Base-by-base conservation (phyloP, 2,888 invertebrate genomes). In the Heliconius erato region DNA sequence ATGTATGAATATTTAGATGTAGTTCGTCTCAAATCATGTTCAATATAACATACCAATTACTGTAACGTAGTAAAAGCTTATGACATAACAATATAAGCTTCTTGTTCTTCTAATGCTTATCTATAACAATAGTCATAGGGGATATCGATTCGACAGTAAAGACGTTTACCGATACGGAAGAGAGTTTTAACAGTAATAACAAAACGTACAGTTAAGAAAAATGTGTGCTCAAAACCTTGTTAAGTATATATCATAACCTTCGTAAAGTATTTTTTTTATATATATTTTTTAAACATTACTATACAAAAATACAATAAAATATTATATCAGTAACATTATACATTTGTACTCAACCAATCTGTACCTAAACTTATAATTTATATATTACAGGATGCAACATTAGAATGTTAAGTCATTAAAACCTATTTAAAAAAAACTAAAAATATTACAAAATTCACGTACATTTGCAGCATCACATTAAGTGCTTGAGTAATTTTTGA, bases 401-500 rank as follows among this genome's bases (percentile, higher is more conserved):
- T 23, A 54, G 54, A 54, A 54, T 54, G 54, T 54, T 23, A 2
- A 54, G 23, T 54, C 63, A 63, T n/a, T n/a, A 63, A 63, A n/a
- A n/a, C 23, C 3, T 12, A 63, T n/a, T 63, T 59, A 16, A n/a
- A 63, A n/a, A 67, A 14, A 16, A 7, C 7, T 6, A 44, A 71
- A 71, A 72, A 49, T 26, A n/a, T 26, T 16, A 44, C 72, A 26
- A 49, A 72, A 72, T 72, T 26, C 1, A n/a, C 26, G 16, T 72
- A 63, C 35, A 63, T 40, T 63, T 40, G 35, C 40, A 76, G 76
- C 76, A 76, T n/a, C 63, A 76, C 72, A 72, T 72, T 44, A 72
- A 28, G 72, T 72, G 72, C 26, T 63, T 76, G 76, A 76, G 76
- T 63, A 76, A 76, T 76, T 76, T 76, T 76, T 76, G 76, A 76